These are phyloP conservation scores for Lasiurus cinereus DNA, from an alignment of 2,113 vertebrate species.

Conservation along the genomic window DNA sequence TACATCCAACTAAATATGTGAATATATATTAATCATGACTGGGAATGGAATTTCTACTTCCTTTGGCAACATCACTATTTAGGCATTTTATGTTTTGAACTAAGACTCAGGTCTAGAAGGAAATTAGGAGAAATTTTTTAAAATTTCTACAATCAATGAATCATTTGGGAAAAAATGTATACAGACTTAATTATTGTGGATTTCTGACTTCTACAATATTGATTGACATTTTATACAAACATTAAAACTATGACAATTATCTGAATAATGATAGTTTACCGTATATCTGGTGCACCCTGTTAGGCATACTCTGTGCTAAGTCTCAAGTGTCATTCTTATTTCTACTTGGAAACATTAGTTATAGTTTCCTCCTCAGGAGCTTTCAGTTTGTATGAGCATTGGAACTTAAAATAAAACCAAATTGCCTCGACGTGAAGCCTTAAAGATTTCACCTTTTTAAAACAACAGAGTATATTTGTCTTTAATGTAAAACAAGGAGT, in stretches of 20 bases:
- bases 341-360: conserved; percentile 48
- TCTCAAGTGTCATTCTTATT: conserved; percentile 21
- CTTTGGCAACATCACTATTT: neutral
- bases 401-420: conserved; percentile 54
- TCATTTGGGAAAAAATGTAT: conserved; percentile 7
- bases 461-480: neutral
- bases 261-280: conserved; percentile 28
- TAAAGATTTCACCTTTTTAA: neutral
- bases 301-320: neutral
- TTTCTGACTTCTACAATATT: neutral
- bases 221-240: conserved; percentile 58
- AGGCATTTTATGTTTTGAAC: neutral
- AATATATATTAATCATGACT: neutral
- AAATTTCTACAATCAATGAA: neutral
- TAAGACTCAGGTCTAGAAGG: neutral
- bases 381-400: neutral
- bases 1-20: neutral
- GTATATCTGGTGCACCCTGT: neutral
- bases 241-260: conserved; percentile 21
- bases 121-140: conserved; percentile 13
- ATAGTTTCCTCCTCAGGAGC: neutral
- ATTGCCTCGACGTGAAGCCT: neutral
- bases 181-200: neutral
- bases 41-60: conserved; percentile 8
- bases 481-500: neutral